Evolutionary conservation across 1,140 invertebrate genomes (phyloP).

Genomic region (Ganaspis sp.): DNA sequence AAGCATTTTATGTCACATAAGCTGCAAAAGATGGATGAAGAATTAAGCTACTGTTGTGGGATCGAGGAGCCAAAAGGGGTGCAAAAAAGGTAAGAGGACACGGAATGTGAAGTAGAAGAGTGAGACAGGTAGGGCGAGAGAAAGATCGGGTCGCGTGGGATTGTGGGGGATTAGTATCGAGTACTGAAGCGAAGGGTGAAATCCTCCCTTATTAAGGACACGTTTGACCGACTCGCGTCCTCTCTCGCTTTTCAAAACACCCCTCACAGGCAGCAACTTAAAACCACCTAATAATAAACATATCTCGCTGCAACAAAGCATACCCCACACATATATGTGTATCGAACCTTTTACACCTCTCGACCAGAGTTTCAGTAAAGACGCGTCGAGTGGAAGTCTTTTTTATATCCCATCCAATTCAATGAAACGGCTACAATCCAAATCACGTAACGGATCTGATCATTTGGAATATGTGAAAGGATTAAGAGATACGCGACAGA

Average conservation of each 20-base stretch:
- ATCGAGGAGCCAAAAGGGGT: neutral
- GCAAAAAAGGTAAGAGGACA: neutral
- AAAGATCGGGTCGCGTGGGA: conserved; percentile 29
- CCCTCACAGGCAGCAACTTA: neutral
- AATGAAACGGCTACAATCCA: neutral
- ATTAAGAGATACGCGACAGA: neutral
- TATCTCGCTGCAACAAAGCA: neutral
- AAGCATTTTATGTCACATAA: too few relatives aligned
- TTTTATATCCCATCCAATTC: neutral
- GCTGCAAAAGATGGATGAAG: too few relatives aligned
- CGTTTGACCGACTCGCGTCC: conserved; percentile 24
- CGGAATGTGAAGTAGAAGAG: neutral
- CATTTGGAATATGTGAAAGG: neutral
- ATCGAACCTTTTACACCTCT: conserved; percentile 13
- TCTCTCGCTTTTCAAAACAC: neutral
- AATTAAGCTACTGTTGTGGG: conserved; percentile 29
- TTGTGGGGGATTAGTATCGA: conserved; percentile 28
- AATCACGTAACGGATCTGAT: neutral
- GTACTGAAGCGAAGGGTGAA: conserved; percentile 26
- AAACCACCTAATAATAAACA: conserved; percentile 29
- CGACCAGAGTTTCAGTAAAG: neutral
- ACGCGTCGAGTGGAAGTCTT: conserved; percentile 14
- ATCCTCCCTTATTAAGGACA: conserved; percentile 28
- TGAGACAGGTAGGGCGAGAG: neutral
- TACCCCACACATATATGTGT: neutral